Evolutionary conservation across 2,888 invertebrate genomes (phyloP), one percentile per base, ranked within the genome.

Genomic region (Phania funesta): DNA sequence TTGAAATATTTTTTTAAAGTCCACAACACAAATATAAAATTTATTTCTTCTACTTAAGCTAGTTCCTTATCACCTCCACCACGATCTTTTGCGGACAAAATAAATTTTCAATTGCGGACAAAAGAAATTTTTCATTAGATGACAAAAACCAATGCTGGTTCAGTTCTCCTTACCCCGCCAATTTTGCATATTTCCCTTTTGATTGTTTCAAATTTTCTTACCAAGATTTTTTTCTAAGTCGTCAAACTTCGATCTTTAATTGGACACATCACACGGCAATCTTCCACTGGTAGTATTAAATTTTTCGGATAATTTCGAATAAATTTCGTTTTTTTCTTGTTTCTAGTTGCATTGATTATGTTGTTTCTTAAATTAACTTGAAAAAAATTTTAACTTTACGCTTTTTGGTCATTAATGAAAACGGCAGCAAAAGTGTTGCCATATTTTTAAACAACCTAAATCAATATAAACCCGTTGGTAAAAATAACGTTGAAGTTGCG

Each of bases 171-270:
- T n/a, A n/a, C 26, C 7, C 52, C 46, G 56, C 58, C 46, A 16
- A 44, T 77, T 32, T 70, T 70, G 35, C 46, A 62, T 26, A 58
- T 67, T 18, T 76, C 67, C n/a, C 67, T 56, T 56, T n/a, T 67
- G 29, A 26, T 85, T 84, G 62, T 60, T 67, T 52, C 44, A 20
- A 0, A 84, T 86, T 71, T 48, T 77, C 18, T 70, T 68, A 13
- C 35, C 46, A 35, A 64, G 11, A 41, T 46, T 56, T 44, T 68
- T 68, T 18, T 56, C 56, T 1, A 52, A 18, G 32, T 68, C 68
- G 4, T 68, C 56, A 32, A 56, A 68, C 44, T 44, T 68, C n/a
- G 68, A 68, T 22, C 54, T 35, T 18, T 52, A 50, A 65, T 65
- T 65, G 0, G 65, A 50, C 7, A 9, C 11, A 52, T 38, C 67